Base-by-base conservation (phyloP, 2,888 invertebrate species). In the Tiliacea citrago region DNA sequence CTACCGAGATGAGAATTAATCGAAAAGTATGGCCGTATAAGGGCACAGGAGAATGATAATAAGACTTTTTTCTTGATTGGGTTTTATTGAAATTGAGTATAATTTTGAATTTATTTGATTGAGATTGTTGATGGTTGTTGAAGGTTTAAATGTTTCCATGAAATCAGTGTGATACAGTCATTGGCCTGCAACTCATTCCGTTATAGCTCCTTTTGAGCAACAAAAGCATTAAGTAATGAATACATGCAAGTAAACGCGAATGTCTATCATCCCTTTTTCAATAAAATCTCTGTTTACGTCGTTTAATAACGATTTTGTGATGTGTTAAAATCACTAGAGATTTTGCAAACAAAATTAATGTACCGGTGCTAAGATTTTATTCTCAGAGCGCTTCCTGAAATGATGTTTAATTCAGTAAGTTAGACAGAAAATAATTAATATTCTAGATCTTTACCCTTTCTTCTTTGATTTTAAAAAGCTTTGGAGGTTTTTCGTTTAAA, bases 361-460 rank as follows among this genome's bases (percentile, higher is more conserved):
- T n/a, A 35, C 35, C 35, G 2, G 5, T 29, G 5, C 51, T 72
- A 21, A n/a, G 6, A 39, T 39, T 73, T 57, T 47, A 57, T 75
- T 24, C 29, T 24, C 18, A 16, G 7, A 24, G 24, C 16, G 24
- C 13, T 77, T 63, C 12, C 16, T 35, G 53, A 47, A 77, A 13
- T 55, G 12, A 49, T 77, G 29, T 67, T 67, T 77, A 55, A 55
- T 65, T 55, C 55, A 67, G 55, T 16, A 49, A 35, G 57, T 69
- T 57, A 42, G 42, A 66, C 53, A 55, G 73, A 65, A 77, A 70
- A 66, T 75, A 75, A 75, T 84, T 62, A 67, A 47, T 77, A 69
- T 75, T 70, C 51, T 62, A 47, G 57, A 71, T 61, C 58, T 62
- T 62, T 66, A 29, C 51, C 77, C 47, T n/a, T 82, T 58, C 35